Evolutionary conservation across 1,140 invertebrate genomes (phyloP), one percentile per base, ranked within the genome.

Genomic region (Bombyx mandarina): DNA sequence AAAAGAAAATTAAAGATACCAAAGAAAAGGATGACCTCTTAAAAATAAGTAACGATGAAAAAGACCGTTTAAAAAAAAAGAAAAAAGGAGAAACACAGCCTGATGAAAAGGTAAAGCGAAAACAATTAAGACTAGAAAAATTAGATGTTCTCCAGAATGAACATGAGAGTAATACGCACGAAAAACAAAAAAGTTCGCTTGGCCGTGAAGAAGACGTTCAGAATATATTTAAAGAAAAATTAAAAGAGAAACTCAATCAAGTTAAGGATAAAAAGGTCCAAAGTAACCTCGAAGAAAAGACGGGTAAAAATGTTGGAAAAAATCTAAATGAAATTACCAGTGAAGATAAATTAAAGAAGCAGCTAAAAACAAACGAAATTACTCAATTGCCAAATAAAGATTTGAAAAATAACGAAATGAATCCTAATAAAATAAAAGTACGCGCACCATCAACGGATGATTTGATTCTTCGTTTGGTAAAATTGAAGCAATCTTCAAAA

Each of bases 401-500:
- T 8, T 22, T 61, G 45, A 58, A 44, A 52, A 49, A 22, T 50
- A 73, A 67, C 52, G 65, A 74, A 52, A 54, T 78, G 45, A 56
- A 66, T 46, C 54, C 75, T 9, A 66, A 61, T 53, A 43, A 76
- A 56, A 56, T 75, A 7, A 71, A 68, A 61, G 45, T 73, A 6
- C 63, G 59, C 57, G 67, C 58, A 50, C 45, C 56, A 1, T 69
- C 71, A 5, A 8, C 47, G 18, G 73, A 79, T 52, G 66, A 76
- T 55, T 50, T 72, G 50, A 71, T 77, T 50, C 58, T 75, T 61
- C 53, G 60, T 8, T 56, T 78, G 57, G 66, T 78, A 8, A 70
- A 68, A 64, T 43, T 75, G 52, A 73, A 69, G 57, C 61, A 78
- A 63, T 57, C 65, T 10, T 51, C 35, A 51, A 49, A 48, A 59